Percentiles rank a stretch among this genome's conserved stretches.
Evolutionary conservation across 2,113 vertebrate species (phyloP).

Genomic region (Eublepharis macularius): DNA sequence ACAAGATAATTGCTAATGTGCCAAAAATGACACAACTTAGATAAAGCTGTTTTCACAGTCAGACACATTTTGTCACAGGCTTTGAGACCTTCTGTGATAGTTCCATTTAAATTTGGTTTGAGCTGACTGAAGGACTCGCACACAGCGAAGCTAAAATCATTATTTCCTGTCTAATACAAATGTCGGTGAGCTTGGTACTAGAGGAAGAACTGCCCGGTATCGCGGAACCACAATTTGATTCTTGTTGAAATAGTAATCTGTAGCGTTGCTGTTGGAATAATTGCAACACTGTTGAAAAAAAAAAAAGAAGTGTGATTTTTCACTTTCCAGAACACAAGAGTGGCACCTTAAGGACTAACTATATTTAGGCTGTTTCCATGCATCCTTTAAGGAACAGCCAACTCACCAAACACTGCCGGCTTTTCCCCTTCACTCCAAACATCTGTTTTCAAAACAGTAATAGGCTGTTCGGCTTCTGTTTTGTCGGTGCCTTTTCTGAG

Average conservation of each 20-base stretch:
- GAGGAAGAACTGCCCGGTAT: slow-evolving; percentile 31
- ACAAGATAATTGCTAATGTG: neutral
- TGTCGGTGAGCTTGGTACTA: neutral
- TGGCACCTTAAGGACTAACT: too few species aligned
- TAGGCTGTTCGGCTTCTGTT: too few species aligned
- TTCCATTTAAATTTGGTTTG: slow-evolving; percentile 6
- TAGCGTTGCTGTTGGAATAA: neutral
- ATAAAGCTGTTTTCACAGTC: slow-evolving; percentile 7
- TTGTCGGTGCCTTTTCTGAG: too few species aligned
- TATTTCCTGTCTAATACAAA: neutral
- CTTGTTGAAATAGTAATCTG: slow-evolving; percentile 17
- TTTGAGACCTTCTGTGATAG: slow-evolving; percentile 7
- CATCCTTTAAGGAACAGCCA: too few species aligned
- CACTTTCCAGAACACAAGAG: neutral
- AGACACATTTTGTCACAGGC: neutral
- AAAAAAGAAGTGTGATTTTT: neutral
- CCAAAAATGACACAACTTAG: slow-evolving; percentile 14
- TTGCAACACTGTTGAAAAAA: too few species aligned
- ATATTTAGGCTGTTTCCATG: too few species aligned
- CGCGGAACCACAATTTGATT: slow-evolving; percentile 8
- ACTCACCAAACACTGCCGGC: too few species aligned
- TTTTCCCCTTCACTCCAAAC: too few species aligned
- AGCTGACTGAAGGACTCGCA: neutral
- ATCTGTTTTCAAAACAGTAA: too few species aligned
- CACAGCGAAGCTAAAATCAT: slow-evolving; percentile 9